A percentile compares a stretch with the other conserved stretches of the same genome.
These are phyloP conservation scores for Monomorium pharaonis DNA, from an alignment of 1,140 invertebrate species.

Conservation along the genomic window DNA sequence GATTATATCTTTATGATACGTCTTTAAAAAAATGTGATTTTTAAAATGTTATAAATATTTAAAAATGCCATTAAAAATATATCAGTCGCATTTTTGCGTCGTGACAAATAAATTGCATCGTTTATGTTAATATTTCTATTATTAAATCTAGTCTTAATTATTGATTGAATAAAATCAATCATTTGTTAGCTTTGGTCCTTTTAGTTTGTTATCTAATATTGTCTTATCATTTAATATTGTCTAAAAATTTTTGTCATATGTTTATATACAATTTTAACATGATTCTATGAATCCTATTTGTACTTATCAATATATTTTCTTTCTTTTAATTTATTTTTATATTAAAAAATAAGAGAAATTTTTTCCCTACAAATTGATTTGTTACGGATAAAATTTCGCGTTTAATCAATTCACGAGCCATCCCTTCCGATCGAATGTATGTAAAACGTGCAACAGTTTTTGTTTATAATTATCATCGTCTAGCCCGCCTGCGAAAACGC, in stretches of 20 bases:
- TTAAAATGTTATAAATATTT: not conserved
- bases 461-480: conserved; percentile 76
- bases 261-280: not conserved
- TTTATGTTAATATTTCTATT: conserved; percentile 1
- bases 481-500: conserved; percentile 74
- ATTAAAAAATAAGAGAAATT: not conserved
- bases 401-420: conserved; percentile 73
- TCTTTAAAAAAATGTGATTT: conserved; percentile 11
- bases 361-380: not conserved
- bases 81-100: not conserved
- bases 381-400: not conserved
- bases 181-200: not conserved
- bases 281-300: not conserved
- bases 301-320: not conserved
- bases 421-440: conserved; percentile 74
- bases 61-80: not conserved
- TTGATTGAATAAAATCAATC: not conserved
- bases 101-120: not conserved
- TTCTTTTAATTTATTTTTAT: not conserved
- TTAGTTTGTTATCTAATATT: not conserved
- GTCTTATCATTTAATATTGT: conserved; percentile 2
- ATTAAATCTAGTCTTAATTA: not conserved
- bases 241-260: not conserved
- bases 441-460: conserved; percentile 77
- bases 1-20: not conserved